Percentiles rank a stretch among this genome's conserved stretches.
Evolutionary conservation across 2,888 invertebrate species (phyloP).

Genomic region (Cylloceria caligata): DNA sequence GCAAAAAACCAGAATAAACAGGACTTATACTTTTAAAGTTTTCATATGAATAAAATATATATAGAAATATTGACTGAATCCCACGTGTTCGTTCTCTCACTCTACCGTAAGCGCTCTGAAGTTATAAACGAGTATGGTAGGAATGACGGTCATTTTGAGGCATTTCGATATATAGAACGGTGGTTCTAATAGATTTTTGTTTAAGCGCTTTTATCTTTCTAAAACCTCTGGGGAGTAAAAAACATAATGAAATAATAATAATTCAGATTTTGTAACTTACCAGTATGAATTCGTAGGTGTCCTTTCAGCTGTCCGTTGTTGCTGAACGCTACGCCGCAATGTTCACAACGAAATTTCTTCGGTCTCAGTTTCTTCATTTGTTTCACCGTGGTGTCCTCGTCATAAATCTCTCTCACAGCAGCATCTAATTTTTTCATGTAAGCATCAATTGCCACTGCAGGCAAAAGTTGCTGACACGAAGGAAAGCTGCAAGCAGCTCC

Average conservation of each 20-base stretch:
- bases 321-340: slow-evolving; percentile 96
- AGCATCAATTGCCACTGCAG: slow-evolving; percentile 38
- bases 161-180: too few species aligned
- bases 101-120: too few species aligned
- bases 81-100: too few species aligned
- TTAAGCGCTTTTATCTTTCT: too few species aligned
- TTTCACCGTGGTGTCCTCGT: slow-evolving; percentile 77
- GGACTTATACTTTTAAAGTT: too few species aligned
- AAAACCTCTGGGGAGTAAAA: too few species aligned
- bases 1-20: too few species aligned
- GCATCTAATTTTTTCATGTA: slow-evolving; percentile 70
- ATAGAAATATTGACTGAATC: too few species aligned
- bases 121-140: too few species aligned
- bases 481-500: slow-evolving; percentile 46
- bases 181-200: too few species aligned
- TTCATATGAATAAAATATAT: too few species aligned
- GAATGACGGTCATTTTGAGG: too few species aligned
- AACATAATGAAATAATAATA: neutral
- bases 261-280: slow-evolving; percentile 83
- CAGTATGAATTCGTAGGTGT: slow-evolving; percentile 96
- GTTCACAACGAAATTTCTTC: slow-evolving; percentile 96
- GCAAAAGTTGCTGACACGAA: slow-evolving; percentile 27
- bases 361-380: slow-evolving; percentile 90
- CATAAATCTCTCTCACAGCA: slow-evolving; percentile 76
- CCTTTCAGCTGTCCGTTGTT: slow-evolving; percentile 97